phyloP scores from a whole-genome alignment of 1,140 invertebrate species.

The Parapsyche elsis region DNA sequence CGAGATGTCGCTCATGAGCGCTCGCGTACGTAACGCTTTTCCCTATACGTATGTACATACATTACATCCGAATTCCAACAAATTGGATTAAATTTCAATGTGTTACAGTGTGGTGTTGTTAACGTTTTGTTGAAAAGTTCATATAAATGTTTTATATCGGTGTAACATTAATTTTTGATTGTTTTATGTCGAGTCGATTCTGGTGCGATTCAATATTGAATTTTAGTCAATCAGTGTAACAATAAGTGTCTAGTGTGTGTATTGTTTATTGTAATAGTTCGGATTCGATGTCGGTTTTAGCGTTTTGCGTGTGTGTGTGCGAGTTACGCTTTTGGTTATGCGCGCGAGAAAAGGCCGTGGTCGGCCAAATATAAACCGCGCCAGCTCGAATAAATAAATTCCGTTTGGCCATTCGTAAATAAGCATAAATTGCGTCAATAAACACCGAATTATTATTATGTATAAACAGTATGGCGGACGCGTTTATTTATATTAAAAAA shows the following conservation, averaged over 20 bases:
- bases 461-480: neutral
- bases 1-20: slow-evolving; percentile 40
- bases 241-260: too few species aligned
- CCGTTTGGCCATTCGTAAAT: slow-evolving; percentile 29
- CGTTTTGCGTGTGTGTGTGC: neutral
- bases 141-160: too few species aligned
- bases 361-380: slow-evolving; percentile 35
- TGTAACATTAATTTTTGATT: too few species aligned
- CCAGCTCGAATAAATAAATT: slow-evolving; percentile 35
- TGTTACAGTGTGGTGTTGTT: too few species aligned
- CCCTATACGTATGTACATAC: too few species aligned
- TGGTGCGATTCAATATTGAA: too few species aligned
- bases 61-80: too few species aligned
- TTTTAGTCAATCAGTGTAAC: too few species aligned
- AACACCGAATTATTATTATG: slow-evolving; percentile 17
- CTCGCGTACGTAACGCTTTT: neutral
- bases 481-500: slow-evolving; percentile 2
- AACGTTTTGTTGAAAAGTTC: too few species aligned
- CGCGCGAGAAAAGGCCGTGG: neutral
- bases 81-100: too few species aligned
- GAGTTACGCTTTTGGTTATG: slow-evolving; percentile 7
- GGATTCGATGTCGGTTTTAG: neutral
- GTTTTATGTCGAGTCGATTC: too few species aligned
- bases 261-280: neutral
- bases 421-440: slow-evolving; percentile 28